phyloP scores from a whole-genome alignment of 1,140 invertebrate genomes.

The Papilio machaon region DNA sequence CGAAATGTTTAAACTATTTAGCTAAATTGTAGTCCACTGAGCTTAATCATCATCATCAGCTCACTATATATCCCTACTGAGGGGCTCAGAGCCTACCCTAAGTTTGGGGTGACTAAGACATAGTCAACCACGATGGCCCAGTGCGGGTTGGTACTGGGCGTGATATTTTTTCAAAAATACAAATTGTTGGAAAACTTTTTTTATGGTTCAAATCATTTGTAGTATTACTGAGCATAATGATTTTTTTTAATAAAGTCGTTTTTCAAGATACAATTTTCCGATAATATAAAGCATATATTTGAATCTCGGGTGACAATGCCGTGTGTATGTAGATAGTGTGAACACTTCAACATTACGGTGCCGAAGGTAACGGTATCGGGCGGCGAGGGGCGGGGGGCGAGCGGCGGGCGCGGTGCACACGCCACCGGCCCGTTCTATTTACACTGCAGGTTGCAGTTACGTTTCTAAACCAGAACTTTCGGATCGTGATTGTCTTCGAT shows the following conservation, averaged over 20 bases:
- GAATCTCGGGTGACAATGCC: background rate
- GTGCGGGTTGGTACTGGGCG: too few relatives aligned
- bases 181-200: too few relatives aligned
- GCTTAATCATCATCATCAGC: too few relatives aligned
- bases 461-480: conserved; percentile 35
- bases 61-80: too few relatives aligned
- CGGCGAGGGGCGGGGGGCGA: background rate
- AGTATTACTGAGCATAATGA: too few relatives aligned
- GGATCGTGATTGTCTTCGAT: conserved; percentile 25
- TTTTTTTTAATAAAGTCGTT: background rate
- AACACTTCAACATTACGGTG: conserved; percentile 31
- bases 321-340: conserved; percentile 15
- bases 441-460: conserved; percentile 38
- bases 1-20: too few relatives aligned
- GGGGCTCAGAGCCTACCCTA: too few relatives aligned
- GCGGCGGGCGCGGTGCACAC: conserved; percentile 11
- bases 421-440: conserved; percentile 36
- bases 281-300: conserved; percentile 5
- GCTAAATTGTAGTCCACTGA: too few relatives aligned
- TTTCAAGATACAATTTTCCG: background rate
- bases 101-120: too few relatives aligned
- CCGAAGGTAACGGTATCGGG: conserved; percentile 34
- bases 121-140: too few relatives aligned
- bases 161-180: too few relatives aligned
- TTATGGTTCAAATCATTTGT: too few relatives aligned